Conservation (phyloP, 1,140 invertebrate species). For the Caenorhabditis brenneri region DNA sequence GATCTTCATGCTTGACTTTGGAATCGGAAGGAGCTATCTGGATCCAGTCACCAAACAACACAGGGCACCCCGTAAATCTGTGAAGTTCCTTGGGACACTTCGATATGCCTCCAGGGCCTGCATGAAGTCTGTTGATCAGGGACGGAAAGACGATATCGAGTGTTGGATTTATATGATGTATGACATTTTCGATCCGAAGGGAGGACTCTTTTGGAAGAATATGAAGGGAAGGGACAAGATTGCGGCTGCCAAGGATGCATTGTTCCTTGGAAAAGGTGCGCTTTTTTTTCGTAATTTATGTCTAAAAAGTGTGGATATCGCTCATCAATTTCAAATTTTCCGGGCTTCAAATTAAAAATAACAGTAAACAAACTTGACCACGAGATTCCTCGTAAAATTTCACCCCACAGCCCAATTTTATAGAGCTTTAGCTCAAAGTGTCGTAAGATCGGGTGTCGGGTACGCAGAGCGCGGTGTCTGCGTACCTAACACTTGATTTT, state of each 20-base stretch:
- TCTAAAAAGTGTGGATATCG: not conserved
- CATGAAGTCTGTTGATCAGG: not conserved
- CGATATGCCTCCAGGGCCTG: not conserved
- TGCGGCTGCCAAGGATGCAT: not conserved
- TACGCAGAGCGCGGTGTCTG: too few species aligned
- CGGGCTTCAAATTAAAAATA: too few species aligned
- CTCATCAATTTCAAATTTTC: too few species aligned
- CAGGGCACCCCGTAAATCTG: not conserved
- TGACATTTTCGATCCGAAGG: not conserved
- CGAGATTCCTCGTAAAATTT: too few species aligned
- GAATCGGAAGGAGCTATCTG: constrained; percentile 19
- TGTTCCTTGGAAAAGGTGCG: not conserved
- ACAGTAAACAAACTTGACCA: too few species aligned
- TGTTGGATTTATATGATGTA: constrained; percentile 16
- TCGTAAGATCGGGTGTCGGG: too few species aligned
- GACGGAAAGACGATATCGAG: constrained; percentile 4
- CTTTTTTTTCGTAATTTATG: not conserved
- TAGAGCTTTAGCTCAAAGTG: too few species aligned
- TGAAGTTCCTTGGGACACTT: not conserved
- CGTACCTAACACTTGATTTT: too few species aligned
- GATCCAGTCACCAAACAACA: not conserved
- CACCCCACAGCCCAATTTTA: too few species aligned
- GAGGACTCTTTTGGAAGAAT: not conserved
- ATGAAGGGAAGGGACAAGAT: not conserved
- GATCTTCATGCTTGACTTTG: constrained; percentile 22